These are phyloP conservation scores for Anguilla marmorata DNA, from an alignment of 2,797 vertebrate species.

Conservation along the genomic window DNA sequence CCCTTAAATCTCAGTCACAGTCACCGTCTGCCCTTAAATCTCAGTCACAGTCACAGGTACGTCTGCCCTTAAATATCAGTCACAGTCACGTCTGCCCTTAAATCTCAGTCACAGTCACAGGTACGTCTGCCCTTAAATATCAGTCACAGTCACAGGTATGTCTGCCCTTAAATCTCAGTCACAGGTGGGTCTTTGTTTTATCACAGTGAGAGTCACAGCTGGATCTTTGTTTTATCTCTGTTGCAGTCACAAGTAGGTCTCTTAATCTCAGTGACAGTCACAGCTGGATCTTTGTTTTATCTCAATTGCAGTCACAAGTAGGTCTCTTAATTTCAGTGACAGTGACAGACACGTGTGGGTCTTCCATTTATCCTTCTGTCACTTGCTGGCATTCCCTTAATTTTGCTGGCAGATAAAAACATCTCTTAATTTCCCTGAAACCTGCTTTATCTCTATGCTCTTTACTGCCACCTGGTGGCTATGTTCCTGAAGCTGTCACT, in stretches of 20 bases:
- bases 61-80: no score
- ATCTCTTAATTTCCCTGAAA: neutral
- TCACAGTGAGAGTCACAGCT: no score
- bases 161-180: neutral
- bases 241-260: neutral
- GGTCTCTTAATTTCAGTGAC: neutral
- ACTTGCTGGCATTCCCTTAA: neutral
- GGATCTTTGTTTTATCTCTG: neutral
- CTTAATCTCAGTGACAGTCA: neutral
- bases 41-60: no score
- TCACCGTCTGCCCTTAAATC: neutral
- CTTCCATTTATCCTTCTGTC: neutral
- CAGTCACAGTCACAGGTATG: no score
- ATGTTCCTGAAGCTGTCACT: neutral
- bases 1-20: neutral
- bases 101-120: no score
- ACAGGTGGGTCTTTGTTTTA: neutral
- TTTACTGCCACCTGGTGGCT: constrained; percentile 32
- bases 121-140: no score
- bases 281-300: no score
- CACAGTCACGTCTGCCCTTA: no score
- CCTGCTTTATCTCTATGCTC: neutral
- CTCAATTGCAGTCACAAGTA: neutral
- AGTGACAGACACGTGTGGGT: neutral
- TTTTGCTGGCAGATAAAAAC: neutral